Evolutionary conservation across 2,888 invertebrate genomes (phyloP), one percentile per base, ranked within the genome.

Genomic region (Andrena bicolor): DNA sequence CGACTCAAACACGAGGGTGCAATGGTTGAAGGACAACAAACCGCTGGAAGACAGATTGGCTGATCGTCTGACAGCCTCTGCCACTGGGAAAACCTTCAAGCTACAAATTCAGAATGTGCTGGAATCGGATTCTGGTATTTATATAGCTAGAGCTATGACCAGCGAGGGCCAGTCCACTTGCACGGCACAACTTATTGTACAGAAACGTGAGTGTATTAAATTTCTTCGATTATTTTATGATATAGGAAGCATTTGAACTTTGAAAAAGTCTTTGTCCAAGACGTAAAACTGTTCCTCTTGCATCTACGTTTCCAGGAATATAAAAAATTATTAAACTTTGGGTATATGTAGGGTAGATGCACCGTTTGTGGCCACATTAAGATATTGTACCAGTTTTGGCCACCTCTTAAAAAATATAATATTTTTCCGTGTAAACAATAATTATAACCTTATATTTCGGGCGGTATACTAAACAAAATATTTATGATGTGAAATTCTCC

Each of bases 1-100:
- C 66, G 95, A 96, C 16, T 95, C 96, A 51, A 90, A 93, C 1
- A 93, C 94, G 2, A 94, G 95, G 51, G 96, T 98, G 83, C 96
- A 96, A 16, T 98, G 98, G 98, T 93, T 98, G 86, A 98, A 98
- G 94, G 97, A 98, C 94, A 98, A 98, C 94, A 96, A 96, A 93
- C 96, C 97, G 0, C 92, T 98, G 89, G 96, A 96, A 58, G 97
- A 97, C 93, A 96, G 95, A 70, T 94, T 97, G 73, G 97, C 97
- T 85, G 97, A 97, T 92, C 95, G 97, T 20, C 96, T 97, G 70
- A 95, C 96, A 86, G 95, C 96, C 7, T 95, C 95, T 70, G 95
- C 95, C 16, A 94, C 95, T 28, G 95, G 96, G 76, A 95, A 95
- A 84, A 93, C 93, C 2, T 97, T 97, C 93, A 96, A 96, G 76